Conservation (phyloP, 2,888 invertebrate species). For the Ctena decussata region DNA sequence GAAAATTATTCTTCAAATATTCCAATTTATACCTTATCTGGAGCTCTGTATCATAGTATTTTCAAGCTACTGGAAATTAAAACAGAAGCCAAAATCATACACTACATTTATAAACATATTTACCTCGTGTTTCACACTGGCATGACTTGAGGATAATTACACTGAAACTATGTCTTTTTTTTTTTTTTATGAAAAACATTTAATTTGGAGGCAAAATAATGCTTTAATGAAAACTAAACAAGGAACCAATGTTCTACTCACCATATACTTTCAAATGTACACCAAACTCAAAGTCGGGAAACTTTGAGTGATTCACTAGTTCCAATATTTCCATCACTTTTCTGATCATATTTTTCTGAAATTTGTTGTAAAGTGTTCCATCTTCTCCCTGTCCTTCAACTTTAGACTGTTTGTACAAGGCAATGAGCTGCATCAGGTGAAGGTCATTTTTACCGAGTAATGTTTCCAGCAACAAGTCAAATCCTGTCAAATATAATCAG, state of each 20-base stretch:
- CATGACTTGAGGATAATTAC: too few relatives aligned
- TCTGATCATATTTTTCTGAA: constrained; percentile 59
- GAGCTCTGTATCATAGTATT: too few relatives aligned
- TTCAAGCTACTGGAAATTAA: too few relatives aligned
- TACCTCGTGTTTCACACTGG: too few relatives aligned
- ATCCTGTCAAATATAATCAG: constrained; percentile 41
- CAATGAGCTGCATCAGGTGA: constrained; percentile 21
- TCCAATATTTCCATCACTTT: constrained; percentile 55
- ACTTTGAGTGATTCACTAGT: constrained; percentile 58
- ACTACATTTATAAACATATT: too few relatives aligned
- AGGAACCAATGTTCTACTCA: constrained; percentile 9
- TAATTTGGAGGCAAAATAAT: too few relatives aligned
- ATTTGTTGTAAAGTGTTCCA: constrained; percentile 44
- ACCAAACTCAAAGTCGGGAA: constrained; percentile 48
- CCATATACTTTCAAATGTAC: constrained; percentile 44
- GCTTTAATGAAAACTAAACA: too few relatives aligned
- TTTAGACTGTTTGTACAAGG: constrained; percentile 26
- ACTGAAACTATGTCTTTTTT: too few relatives aligned
- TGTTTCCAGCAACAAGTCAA: constrained; percentile 36
- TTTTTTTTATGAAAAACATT: too few relatives aligned
- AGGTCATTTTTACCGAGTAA: constrained; percentile 14
- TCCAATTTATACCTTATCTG: too few relatives aligned
- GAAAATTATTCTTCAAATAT: too few relatives aligned
- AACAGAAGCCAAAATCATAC: too few relatives aligned
- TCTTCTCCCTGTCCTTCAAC: constrained; percentile 18